Evolutionary conservation across 2,113 vertebrate species (phyloP).

Genomic region (Actenoides lindsayi): DNA sequence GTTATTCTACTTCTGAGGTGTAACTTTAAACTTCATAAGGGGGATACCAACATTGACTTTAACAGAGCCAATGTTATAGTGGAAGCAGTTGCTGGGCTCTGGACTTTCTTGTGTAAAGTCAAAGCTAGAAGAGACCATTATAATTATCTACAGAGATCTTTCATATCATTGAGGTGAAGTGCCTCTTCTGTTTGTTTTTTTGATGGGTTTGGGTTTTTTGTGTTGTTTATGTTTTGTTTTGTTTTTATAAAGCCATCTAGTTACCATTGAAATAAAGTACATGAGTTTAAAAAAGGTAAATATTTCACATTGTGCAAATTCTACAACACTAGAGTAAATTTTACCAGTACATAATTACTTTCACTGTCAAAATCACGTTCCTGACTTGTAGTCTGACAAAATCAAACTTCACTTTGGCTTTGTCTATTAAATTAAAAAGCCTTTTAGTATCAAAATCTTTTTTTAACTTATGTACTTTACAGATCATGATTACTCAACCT

Average conservation of each 20-base stretch:
- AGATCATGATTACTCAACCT: not conserved
- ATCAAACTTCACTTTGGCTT: not conserved
- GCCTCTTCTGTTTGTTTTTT: not conserved
- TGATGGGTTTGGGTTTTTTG: not conserved
- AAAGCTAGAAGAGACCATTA: not conserved
- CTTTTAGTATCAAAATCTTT: not conserved
- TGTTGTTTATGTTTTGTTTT: not conserved
- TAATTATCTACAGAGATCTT: not conserved
- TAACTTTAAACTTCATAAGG: not conserved
- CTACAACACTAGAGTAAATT: not conserved
- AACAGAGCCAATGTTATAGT: not conserved
- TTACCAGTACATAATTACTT: not conserved
- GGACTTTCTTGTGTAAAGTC: not conserved
- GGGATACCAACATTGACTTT: not conserved
- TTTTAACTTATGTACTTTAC: not conserved
- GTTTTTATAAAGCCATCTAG: not conserved
- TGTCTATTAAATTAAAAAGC: not conserved
- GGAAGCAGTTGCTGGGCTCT: not conserved
- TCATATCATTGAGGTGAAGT: not conserved
- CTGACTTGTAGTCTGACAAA: not conserved
- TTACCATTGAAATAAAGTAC: not conserved
- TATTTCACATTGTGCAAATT: not conserved
- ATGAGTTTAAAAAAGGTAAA: not conserved
- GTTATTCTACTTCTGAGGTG: not conserved
- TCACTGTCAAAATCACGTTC: not conserved